Evolutionary conservation across 1,140 invertebrate species (phyloP).

Genomic region (Medauroidea extradentata): DNA sequence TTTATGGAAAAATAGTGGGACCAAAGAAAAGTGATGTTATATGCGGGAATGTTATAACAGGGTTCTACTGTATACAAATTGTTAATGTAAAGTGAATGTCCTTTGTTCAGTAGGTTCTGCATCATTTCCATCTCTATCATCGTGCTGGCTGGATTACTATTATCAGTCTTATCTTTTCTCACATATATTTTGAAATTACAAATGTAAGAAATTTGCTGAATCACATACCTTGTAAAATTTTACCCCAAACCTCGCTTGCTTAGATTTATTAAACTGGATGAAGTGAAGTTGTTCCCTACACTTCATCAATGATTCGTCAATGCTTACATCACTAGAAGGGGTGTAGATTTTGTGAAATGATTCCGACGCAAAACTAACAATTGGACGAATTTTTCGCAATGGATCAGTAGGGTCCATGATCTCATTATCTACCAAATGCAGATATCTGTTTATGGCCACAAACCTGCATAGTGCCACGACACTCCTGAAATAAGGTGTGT

Average conservation of each 20-base stretch:
- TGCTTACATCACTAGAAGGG: not conserved
- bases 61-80: too few species aligned
- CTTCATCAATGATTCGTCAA: not conserved
- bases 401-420: not conserved
- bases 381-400: not conserved
- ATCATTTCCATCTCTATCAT: not conserved
- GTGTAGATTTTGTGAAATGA: not conserved
- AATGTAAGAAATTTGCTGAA: not conserved
- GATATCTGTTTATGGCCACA: not conserved
- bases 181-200: not conserved
- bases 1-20: too few species aligned
- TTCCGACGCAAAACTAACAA: not conserved
- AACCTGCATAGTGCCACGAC: not conserved
- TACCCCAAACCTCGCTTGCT: not conserved
- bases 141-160: not conserved
- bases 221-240: constrained; percentile 1
- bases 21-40: too few species aligned
- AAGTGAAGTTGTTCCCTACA: not conserved
- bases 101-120: constrained; percentile 6
- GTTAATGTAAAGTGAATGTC: constrained; percentile 6
- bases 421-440: not conserved
- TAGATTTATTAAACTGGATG: not conserved
- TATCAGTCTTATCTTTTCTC: not conserved
- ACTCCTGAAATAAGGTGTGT: not conserved
- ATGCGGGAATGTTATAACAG: too few species aligned